These are phyloP conservation scores for Noctilio leporinus DNA, from an alignment of 2,113 vertebrate species.

Conservation along the genomic window DNA sequence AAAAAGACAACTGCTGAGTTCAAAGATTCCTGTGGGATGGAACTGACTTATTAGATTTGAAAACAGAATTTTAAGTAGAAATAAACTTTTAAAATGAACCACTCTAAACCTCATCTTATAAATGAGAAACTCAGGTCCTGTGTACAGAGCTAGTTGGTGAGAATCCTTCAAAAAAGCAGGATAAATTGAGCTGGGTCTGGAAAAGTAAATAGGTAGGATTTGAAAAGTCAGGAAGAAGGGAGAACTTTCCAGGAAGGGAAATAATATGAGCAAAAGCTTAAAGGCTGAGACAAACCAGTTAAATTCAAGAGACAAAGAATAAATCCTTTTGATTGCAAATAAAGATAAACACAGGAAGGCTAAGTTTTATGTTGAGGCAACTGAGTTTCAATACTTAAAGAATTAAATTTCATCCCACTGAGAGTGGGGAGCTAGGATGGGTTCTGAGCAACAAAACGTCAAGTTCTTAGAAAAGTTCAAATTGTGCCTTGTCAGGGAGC, in stretches of 20 bases:
- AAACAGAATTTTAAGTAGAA: neutral
- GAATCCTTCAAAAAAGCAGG: neutral
- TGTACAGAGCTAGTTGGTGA: neutral
- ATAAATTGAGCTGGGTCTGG: neutral
- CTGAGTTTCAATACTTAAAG: neutral
- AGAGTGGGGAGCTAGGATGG: neutral
- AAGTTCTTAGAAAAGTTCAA: neutral
- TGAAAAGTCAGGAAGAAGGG: neutral
- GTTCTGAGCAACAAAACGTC: neutral
- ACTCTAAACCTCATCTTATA: slow-evolving; percentile 9
- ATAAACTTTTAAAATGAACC: neutral
- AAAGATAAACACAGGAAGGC: neutral
- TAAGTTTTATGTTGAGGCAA: neutral
- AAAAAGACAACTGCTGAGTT: neutral
- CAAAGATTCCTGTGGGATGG: neutral
- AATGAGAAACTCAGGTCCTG: neutral
- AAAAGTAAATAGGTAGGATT: neutral
- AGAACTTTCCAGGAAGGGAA: neutral
- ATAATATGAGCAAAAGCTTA: neutral
- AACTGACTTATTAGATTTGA: neutral
- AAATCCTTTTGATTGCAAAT: neutral
- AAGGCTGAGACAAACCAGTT: neutral
- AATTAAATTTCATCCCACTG: neutral
- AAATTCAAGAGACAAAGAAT: neutral
- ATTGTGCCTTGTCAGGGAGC: neutral